Conservation (phyloP, 1,140 invertebrate species). For the Acromyrmex heyeri region DNA sequence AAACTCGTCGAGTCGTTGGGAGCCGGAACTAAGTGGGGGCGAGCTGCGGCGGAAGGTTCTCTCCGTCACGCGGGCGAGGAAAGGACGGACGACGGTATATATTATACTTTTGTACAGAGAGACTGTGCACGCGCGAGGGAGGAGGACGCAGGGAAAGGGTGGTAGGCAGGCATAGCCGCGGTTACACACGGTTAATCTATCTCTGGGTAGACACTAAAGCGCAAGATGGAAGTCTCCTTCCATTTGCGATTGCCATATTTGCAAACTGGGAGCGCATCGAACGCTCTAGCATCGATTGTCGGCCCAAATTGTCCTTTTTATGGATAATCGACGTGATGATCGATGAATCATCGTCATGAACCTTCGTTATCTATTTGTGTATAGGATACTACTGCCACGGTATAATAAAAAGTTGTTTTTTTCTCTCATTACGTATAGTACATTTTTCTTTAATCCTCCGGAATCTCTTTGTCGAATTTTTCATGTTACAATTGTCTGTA, state of each 20-base stretch:
- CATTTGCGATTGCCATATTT: slow-evolving; percentile 79
- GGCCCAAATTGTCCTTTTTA: slow-evolving; percentile 66
- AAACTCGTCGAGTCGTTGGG: slow-evolving; percentile 58
- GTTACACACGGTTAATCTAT: slow-evolving; percentile 80
- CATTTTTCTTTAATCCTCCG: no score
- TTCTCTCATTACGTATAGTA: no score
- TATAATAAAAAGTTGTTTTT: background rate
- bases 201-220: slow-evolving; percentile 80
- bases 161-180: slow-evolving; percentile 76
- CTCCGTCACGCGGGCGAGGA: slow-evolving; percentile 48
- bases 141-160: slow-evolving; percentile 64
- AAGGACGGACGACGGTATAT: slow-evolving; percentile 72
- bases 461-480: no score
- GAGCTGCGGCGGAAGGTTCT: slow-evolving; percentile 63
- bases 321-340: slow-evolving; percentile 39
- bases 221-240: slow-evolving; percentile 81
- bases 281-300: slow-evolving; percentile 43
- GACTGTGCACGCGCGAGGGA: slow-evolving; percentile 37
- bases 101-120: slow-evolving; percentile 74
- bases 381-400: background rate
- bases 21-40: slow-evolving; percentile 69
- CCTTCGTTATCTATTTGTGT: background rate
- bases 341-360: slow-evolving; percentile 48
- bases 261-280: slow-evolving; percentile 58
- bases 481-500: no score